Evolutionary conservation across 2,797 vertebrate genomes (phyloP).

Genomic region (Thripadectes ignobilis): DNA sequence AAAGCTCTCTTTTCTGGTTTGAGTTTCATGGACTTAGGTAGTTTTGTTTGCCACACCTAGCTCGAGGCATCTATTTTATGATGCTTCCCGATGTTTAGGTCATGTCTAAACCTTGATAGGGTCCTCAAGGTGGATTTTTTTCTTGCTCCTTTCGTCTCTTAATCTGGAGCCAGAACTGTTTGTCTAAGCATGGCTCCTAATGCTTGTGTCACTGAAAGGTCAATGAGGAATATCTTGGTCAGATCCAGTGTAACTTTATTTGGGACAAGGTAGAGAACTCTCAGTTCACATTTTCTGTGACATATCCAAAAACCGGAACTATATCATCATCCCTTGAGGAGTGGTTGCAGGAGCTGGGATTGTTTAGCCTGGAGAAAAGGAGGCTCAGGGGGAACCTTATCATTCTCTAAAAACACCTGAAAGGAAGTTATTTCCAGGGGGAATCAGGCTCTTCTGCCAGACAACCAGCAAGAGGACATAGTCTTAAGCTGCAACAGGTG

Average conservation of each 20-base stretch:
- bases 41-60: background rate
- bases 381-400: fast-evolving
- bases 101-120: background rate
- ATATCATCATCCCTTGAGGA: no score
- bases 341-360: background rate
- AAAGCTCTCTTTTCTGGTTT: background rate
- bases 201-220: background rate
- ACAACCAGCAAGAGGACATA: background rate
- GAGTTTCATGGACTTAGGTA: background rate
- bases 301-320: background rate
- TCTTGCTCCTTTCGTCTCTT: background rate
- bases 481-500: no score
- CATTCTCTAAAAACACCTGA: background rate
- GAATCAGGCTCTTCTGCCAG: background rate
- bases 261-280: fast-evolving
- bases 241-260: background rate
- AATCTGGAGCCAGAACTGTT: background rate
- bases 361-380: background rate
- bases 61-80: background rate
- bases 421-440: background rate
- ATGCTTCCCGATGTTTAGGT: background rate
- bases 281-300: background rate
- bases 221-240: fast-evolving
- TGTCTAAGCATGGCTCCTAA: background rate
- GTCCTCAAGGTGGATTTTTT: background rate